Conservation (phyloP, 1,140 invertebrate species). For the Trichomalopsis sarcophagae region DNA sequence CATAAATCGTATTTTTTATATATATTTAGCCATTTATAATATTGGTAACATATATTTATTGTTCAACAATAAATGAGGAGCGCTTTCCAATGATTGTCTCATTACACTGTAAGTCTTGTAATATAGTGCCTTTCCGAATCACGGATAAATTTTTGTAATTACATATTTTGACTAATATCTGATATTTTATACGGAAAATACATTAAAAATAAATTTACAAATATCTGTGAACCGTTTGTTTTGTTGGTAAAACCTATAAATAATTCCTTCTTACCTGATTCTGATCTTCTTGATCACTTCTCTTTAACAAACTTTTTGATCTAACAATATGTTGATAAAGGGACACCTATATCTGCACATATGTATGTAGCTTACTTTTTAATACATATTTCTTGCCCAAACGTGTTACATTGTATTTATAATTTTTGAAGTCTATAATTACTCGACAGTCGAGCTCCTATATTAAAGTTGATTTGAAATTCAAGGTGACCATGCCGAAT, state of each 20-base stretch:
- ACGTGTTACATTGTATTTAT: too few relatives aligned
- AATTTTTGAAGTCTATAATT: not conserved
- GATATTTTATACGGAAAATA: conserved; percentile 45
- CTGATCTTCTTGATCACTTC: too few relatives aligned
- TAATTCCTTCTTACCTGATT: too few relatives aligned
- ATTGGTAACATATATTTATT: conserved; percentile 27
- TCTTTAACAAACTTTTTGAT: too few relatives aligned
- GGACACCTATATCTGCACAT: too few relatives aligned
- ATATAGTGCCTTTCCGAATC: conserved; percentile 49
- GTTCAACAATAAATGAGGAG: conserved; percentile 25
- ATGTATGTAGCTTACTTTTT: too few relatives aligned
- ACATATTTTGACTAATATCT: conserved; percentile 33
- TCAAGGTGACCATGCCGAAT: conserved; percentile 38
- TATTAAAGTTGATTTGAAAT: conserved; percentile 53
- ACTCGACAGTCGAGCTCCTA: not conserved
- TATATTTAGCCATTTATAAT: conserved; percentile 21
- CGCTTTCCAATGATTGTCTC: conserved; percentile 46
- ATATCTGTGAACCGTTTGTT: conserved; percentile 6
- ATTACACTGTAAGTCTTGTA: conserved; percentile 41
- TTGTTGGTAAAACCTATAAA: not conserved
- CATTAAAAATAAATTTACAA: conserved; percentile 48
- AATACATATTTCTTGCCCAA: too few relatives aligned
- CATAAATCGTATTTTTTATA: conserved; percentile 46
- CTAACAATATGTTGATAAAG: too few relatives aligned
- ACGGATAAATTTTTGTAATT: conserved; percentile 42